Base-by-base conservation (phyloP, 2,113 vertebrate genomes). In the Heterochromis multidens region DNA sequence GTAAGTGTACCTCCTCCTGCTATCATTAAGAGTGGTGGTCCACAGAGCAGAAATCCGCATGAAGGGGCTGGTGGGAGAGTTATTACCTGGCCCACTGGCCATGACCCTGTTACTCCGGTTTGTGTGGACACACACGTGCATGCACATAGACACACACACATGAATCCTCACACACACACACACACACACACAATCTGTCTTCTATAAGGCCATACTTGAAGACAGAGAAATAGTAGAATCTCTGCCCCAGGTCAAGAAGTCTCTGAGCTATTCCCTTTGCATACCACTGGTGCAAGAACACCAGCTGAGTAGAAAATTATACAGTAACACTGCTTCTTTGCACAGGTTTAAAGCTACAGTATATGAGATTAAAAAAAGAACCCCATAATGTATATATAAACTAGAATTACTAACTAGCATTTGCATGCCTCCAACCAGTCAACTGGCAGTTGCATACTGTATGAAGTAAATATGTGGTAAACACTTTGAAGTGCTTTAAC, bases 71-170 rank as follows among this genome's bases (percentile, higher is more conserved):
- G 84, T 80, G 88, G 91, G 92, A 96, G 96, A 97, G 96, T 97
- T 96, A 98, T 98, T 98, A 97, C 96, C 93, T 97, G 97, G 97
- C 94, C 95, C 97, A 97, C 91, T 97, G 97, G 95, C 95, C 97
- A 95, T 97, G 96, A 97, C 94, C 97, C 96, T 95, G 97, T 97
- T 97, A 96, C 96, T 95, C 92, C 96, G 35, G 12, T 83, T 94
- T 92, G 96, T 93, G 96, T 95, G 95, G 60, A 82, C 79, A 72
- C 56, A 46, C 19, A 29, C 54, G 16, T 13, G 33, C 77, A 78
- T 89, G 78, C 52, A 85, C 60, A 74, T 61, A 83, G 52, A 74
- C 29, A 11, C 60, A 60, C 9, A 43, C 83, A 83, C 60, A 76
- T 29, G 58, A 46, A 54, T 62, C 82, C 61, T 81, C 57, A 60